These are phyloP conservation scores for Drosophila leontia DNA, from an alignment of 1,140 invertebrate genomes.

Conservation along the genomic window DNA sequence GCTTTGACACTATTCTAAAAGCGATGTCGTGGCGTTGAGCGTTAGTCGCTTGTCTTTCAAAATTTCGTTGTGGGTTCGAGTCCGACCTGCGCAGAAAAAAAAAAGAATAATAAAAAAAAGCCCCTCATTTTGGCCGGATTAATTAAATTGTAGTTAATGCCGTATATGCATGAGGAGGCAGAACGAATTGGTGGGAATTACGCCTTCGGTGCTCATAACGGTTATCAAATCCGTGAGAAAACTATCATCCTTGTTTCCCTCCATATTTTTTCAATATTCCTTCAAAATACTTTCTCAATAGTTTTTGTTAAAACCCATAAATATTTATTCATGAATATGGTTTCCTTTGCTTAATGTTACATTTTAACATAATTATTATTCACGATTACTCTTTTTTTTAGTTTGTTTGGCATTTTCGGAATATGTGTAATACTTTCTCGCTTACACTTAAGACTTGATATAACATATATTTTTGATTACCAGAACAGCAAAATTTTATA, in stretches of 20 bases:
- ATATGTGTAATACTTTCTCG: constrained; percentile 50
- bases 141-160: constrained; percentile 63
- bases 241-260: constrained; percentile 75
- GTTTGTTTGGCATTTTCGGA: constrained; percentile 61
- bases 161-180: constrained; percentile 66
- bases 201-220: constrained; percentile 71
- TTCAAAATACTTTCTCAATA: not conserved
- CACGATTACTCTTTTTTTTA: constrained; percentile 21
- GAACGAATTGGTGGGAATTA: constrained; percentile 67
- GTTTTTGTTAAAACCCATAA: constrained; percentile 78
- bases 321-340: constrained; percentile 70
- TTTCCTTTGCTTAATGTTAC: constrained; percentile 46
- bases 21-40: constrained; percentile 3
- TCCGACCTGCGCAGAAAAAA: not conserved
- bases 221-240: constrained; percentile 71
- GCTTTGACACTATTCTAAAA: rapidly evolving
- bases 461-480: constrained; percentile 59
- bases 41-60: not conserved
- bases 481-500: constrained; percentile 44
- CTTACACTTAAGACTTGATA: constrained; percentile 51
- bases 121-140: constrained; percentile 73
- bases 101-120: not conserved
- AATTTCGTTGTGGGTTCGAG: not conserved
- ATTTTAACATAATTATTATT: constrained; percentile 51
- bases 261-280: constrained; percentile 40